Base-by-base conservation (phyloP, 2,113 vertebrate genomes). In the Semicossyphus pulcher region DNA sequence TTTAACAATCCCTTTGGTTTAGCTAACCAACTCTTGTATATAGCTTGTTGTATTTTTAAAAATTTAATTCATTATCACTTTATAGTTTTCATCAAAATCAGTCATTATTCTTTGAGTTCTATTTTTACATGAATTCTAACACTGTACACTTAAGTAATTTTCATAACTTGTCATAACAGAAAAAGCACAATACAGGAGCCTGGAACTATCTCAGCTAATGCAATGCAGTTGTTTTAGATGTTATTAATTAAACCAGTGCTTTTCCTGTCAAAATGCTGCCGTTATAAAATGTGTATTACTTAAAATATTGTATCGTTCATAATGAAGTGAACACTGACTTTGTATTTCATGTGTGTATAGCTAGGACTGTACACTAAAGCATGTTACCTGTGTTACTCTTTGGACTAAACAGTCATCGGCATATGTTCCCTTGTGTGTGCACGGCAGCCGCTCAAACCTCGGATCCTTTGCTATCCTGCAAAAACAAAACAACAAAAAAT, bases 391-490 rank as follows among this genome's bases (percentile, higher is more conserved):
- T 78, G 95, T 98, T 64, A 99, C 97, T 51, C 97, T 94, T 86
- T 99, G 97, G 26, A 98, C 97, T 84, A 99, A 93, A 90, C 98
- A 99, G 93, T 99, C 98, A 85, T 99, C 98, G 1, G 97, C 98
- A 0, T 99, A 99, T 45, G 97, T 99, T 86, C 98, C 98, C 89
- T 95, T 95, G 91, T 99, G 98, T 73, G 95, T 88, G 62, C 97
- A 99, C 0, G 98, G 97, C 73, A 99, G 86, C 23, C 97, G 95
- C 59, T 99, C 98, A 93, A 99, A 99, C 25, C 96, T 92, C 25
- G 97, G 94, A 87, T 99, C 98, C 87, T 99, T 99, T 49, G 97
- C 96, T 69, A 99, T 99, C 86, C 98, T 99, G 78, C 8, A 85
- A 74, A 59, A 16, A 56, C 5, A 70, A 72, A 31, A 26, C 1